Conservation (phyloP, 2,888 invertebrate genomes). For the Heteropelma amictum region DNA sequence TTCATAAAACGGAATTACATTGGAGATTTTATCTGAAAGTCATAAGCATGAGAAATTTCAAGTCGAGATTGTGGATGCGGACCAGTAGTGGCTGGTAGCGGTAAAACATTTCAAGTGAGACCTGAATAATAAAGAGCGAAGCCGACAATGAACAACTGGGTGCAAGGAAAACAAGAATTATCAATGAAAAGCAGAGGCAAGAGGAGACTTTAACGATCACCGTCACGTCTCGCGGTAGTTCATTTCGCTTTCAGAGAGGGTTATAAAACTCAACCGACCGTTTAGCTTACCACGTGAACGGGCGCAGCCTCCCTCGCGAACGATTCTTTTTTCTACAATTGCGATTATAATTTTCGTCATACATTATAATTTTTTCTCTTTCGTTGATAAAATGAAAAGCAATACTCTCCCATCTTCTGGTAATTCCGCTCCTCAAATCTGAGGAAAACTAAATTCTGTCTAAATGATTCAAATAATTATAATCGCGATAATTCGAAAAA, state of each 20-base stretch:
- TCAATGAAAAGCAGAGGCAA: constrained; percentile 12
- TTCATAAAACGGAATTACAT: no score
- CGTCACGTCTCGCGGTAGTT: constrained; percentile 16
- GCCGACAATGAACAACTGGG: neutral
- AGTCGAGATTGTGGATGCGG: neutral
- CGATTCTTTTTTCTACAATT: neutral
- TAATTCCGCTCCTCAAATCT: no score
- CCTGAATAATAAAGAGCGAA: neutral
- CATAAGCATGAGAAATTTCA: constrained; percentile 6
- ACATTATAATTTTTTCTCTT: constrained; percentile 9
- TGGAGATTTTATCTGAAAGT: neutral
- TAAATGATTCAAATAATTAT: no score
- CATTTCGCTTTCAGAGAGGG: constrained; percentile 17
- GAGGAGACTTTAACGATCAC: constrained; percentile 31
- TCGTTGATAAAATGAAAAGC: neutral
- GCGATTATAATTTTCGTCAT: constrained; percentile 14
- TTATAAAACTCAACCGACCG: constrained; percentile 47
- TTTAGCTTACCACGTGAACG: constrained; percentile 29
- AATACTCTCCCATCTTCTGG: no score
- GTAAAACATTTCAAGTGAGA: neutral
- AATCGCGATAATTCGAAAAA: no score
- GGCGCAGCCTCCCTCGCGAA: constrained; percentile 20
- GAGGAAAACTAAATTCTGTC: no score
- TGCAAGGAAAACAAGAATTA: neutral
- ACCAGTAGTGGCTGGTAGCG: neutral